These are phyloP conservation scores for Elysia crispata DNA, from an alignment of 2,888 invertebrate genomes.

Conservation along the genomic window DNA sequence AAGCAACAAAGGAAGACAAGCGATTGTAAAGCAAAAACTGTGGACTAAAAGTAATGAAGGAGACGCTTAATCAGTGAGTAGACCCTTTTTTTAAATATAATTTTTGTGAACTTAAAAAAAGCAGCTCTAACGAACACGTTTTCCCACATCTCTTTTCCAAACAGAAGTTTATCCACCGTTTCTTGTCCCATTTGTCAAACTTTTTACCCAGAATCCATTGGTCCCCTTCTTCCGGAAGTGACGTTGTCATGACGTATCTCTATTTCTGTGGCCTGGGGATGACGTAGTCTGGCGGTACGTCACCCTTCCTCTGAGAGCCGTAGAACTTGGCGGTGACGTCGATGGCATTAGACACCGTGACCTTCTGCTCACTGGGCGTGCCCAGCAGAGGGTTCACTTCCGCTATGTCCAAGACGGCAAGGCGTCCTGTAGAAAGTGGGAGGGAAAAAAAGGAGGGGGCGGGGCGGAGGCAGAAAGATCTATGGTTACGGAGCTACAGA, in stretches of 20 bases:
- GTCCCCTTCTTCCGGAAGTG: no score
- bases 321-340: conserved; percentile 86
- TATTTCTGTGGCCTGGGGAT: conserved; percentile 56
- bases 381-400: conserved; percentile 94
- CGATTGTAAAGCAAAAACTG: no score
- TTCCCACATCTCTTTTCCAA: no score
- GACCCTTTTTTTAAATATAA: no score
- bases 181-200: no score
- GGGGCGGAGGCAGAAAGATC: not conserved
- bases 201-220: no score
- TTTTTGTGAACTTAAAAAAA: no score
- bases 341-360: conserved; percentile 87
- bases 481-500: not conserved
- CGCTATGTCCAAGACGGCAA: conserved; percentile 90
- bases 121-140: no score
- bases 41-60: no score
- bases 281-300: conserved; percentile 61
- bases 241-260: not conserved
- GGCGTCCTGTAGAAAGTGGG: conserved; percentile 75
- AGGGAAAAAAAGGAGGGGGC: not conserved
- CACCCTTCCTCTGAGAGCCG: conserved; percentile 72
- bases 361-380: conserved; percentile 82
- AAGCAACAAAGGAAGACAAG: no score
- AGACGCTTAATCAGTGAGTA: no score
- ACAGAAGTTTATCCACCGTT: no score